Evolutionary conservation across 2,113 vertebrate species (phyloP).

Genomic region (Danio rerio): GRCz12tu NC_133188.1:29185501-29186000

Average conservation of each 20-base stretch:
- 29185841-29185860: conserved; percentile 21
- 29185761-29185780: conserved; percentile 28
- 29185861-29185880: conserved; percentile 18
- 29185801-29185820: background rate
- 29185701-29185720: background rate
- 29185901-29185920: background rate
- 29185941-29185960: background rate
- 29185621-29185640: background rate
- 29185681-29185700: conserved; percentile 2
- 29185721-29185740: conserved; percentile 6
- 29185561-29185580: conserved; percentile 14
- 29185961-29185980: background rate
- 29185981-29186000: no score
- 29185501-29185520: background rate
- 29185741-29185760: conserved; percentile 29
- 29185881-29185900: background rate
- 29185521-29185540: background rate
- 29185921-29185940: background rate
- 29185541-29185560: background rate
- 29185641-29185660: background rate
- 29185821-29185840: background rate
- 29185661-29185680: conserved; percentile 4
- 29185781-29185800: conserved; percentile 26
- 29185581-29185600: conserved; percentile 23
- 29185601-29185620: background rate